phyloP scores from a whole-genome alignment of 2,797 vertebrate genomes.

The Caiman crocodilus region DNA sequence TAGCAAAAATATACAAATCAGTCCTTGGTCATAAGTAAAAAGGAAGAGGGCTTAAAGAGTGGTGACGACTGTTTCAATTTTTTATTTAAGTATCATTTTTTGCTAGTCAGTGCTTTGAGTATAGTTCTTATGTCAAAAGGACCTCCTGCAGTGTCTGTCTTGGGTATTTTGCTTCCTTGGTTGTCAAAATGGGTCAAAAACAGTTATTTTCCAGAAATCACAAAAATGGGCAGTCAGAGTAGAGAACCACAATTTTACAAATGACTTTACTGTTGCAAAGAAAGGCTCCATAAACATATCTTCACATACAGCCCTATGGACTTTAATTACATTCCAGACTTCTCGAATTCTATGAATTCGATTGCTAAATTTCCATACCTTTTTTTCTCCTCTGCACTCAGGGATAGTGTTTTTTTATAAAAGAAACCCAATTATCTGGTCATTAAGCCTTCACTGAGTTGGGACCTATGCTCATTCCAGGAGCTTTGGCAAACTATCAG shows the following conservation, averaged over 20 bases:
- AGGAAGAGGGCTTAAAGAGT: background rate
- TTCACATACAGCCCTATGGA: too few relatives aligned
- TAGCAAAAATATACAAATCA: background rate
- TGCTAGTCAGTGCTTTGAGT: background rate
- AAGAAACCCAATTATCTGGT: background rate
- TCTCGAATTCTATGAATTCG: background rate
- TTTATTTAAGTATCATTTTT: background rate
- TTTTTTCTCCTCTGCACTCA: background rate
- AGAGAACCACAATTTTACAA: too few relatives aligned
- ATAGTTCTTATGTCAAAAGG: background rate
- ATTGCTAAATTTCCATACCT: background rate
- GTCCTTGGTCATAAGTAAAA: background rate
- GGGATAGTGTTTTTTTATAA: too few relatives aligned
- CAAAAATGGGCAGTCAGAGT: background rate
- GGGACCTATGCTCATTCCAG: background rate
- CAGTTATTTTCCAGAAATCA: too few relatives aligned
- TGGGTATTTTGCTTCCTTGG: background rate
- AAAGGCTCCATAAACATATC: too few relatives aligned
- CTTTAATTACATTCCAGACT: background rate
- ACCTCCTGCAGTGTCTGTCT: background rate
- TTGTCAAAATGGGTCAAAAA: too few relatives aligned
- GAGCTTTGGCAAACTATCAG: background rate
- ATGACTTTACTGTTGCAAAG: too few relatives aligned
- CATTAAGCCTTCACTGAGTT: background rate
- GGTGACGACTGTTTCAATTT: background rate